A percentile compares a stretch with the other conserved stretches of the same genome.
Evolutionary conservation across 2,888 invertebrate genomes (phyloP).

Genomic region (Ptychoptera albimana): DNA sequence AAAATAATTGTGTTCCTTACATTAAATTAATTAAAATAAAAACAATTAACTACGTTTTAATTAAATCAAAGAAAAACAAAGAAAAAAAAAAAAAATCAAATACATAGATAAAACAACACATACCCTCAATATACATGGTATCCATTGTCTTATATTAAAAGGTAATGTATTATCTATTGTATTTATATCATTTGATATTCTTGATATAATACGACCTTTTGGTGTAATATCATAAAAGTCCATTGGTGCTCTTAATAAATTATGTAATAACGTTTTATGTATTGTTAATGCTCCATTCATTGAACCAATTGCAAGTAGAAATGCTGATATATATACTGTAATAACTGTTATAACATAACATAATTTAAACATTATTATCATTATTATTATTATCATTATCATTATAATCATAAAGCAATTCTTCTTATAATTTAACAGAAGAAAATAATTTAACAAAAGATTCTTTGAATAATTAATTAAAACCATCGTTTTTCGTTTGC

Average conservation of each 20-base stretch:
- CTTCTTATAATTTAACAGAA: no score
- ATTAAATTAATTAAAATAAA: conserved; percentile 13
- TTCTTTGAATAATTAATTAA: no score
- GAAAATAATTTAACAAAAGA: no score
- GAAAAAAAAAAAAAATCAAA: not conserved
- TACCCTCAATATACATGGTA: conserved; percentile 21
- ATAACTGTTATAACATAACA: conserved; percentile 18
- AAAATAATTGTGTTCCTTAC: not conserved
- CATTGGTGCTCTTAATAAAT: conserved; percentile 37
- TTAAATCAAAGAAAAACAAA: no score
- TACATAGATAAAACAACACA: conserved; percentile 11
- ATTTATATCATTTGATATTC: conserved; percentile 41
- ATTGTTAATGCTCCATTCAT: conserved; percentile 32
- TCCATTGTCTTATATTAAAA: conserved; percentile 16
- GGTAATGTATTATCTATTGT: conserved; percentile 37
- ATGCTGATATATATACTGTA: conserved; percentile 17
- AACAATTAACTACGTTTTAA: no score
- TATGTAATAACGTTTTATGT: conserved; percentile 32
- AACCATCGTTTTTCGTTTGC: no score
- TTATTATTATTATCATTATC: no score
- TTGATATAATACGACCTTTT: conserved; percentile 42
- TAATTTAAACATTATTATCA: no score
- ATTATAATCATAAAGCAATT: no score
- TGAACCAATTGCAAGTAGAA: conserved; percentile 32
- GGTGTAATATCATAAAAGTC: conserved; percentile 46